phyloP scores from a whole-genome alignment of 2,113 vertebrate genomes.

The Notothenia rossii region DNA sequence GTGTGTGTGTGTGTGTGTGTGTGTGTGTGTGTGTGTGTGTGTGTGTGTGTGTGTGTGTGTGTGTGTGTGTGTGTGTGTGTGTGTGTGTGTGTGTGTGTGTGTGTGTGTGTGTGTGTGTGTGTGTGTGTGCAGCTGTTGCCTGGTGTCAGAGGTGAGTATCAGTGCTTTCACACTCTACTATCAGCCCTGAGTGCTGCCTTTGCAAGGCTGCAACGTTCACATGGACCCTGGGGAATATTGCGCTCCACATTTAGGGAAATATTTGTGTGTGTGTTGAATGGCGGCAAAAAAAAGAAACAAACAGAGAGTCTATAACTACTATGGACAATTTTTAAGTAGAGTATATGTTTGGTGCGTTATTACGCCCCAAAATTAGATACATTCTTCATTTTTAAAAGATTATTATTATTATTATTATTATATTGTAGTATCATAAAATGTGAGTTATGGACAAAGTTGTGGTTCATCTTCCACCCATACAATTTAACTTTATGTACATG shows the following conservation, averaged over 20 bases:
- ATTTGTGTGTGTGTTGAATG: not conserved
- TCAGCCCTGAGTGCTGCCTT: not conserved
- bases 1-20: conserved; percentile 38
- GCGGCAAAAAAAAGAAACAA: not conserved
- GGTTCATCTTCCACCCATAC: not conserved
- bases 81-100: conserved; percentile 32
- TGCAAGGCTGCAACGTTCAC: conserved; percentile 24
- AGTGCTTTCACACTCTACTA: conserved; percentile 18
- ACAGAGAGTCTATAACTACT: not conserved
- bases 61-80: conserved; percentile 32
- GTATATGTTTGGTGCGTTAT: not conserved
- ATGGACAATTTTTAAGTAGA: not conserved
- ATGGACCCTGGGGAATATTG: not conserved
- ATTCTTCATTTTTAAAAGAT: not conserved
- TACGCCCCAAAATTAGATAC: no score
- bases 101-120: conserved; percentile 25
- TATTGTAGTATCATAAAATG: not conserved
- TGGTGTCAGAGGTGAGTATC: conserved; percentile 40
- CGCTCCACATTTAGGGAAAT: not conserved
- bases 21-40: conserved; percentile 38
- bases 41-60: conserved; percentile 25
- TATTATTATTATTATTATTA: not conserved
- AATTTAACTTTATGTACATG: not conserved
- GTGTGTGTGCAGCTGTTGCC: conserved; percentile 55
- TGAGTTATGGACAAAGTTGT: not conserved